phyloP scores from a whole-genome alignment of 2,888 invertebrate genomes.

The Eristalis arbustorum region DNA sequence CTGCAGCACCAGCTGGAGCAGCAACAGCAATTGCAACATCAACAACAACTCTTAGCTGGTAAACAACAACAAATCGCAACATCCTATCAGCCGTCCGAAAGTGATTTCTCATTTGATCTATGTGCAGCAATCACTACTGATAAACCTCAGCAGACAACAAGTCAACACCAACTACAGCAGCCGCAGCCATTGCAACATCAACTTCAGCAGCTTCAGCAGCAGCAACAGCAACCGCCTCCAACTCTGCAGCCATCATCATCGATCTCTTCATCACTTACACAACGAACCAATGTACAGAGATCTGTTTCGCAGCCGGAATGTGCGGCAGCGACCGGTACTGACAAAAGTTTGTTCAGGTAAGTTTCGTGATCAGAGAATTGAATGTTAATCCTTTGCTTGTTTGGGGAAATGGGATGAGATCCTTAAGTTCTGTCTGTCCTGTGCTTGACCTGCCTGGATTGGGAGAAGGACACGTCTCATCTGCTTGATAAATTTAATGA shows the following conservation, averaged over 20 bases:
- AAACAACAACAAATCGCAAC: conserved; percentile 72
- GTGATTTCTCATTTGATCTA: conserved; percentile 76
- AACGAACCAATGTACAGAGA: conserved; percentile 74
- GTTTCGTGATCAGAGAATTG: neutral
- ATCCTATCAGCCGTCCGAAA: conserved; percentile 76
- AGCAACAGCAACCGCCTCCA: conserved; percentile 54
- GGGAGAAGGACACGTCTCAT: no score
- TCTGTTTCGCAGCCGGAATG: conserved; percentile 75
- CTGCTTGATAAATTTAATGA: no score
- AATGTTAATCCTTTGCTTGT: neutral
- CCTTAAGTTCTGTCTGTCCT: no score
- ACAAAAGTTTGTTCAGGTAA: conserved; percentile 74
- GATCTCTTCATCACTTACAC: conserved; percentile 53
- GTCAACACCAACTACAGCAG: conserved; percentile 67
- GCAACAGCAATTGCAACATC: conserved; percentile 72
- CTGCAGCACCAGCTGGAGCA: conserved; percentile 72
- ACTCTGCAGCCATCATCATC: conserved; percentile 64
- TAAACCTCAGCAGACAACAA: conserved; percentile 60
- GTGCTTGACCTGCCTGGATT: no score
- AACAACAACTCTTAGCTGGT: conserved; percentile 71
- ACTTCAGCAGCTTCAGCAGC: conserved; percentile 42
- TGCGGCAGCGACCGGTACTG: conserved; percentile 71
- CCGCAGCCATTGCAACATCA: conserved; percentile 62
- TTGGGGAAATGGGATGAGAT: neutral
- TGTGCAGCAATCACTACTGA: conserved; percentile 70